Base-by-base conservation (phyloP, 2,888 invertebrate genomes). In the Auanema sp. region DNA sequence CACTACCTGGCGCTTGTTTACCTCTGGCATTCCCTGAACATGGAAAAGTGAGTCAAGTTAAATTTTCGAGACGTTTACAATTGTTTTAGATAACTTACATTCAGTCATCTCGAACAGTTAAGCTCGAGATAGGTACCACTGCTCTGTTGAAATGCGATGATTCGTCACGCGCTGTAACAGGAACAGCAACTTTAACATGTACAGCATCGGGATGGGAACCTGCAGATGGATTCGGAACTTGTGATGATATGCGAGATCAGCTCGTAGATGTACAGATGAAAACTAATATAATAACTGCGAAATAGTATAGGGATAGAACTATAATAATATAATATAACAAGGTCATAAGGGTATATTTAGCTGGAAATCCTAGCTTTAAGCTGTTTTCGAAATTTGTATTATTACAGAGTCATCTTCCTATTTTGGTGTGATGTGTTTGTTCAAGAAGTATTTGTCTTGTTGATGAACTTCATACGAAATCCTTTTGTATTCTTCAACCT, bases 141-240 rank as follows among this genome's bases (percentile, higher is more conserved):
- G 74, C 71, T 12, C 55, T 74, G 55, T 50, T 74, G 44, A 67
- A 71, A 24, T 74, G 74, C 47, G 69, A 71, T 16, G 65, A 71
- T 16, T 66, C 53, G 43, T 40, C 65, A 11, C 69, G 56, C 33
- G 68, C 69, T 16, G 68, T 74, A 6, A 68, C 69, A n/a, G 74
- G 74, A 21, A 42, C 57, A 8, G 71, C 74, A 14, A 71, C 74
- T 2, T 56, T 71, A 12, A 60, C 62, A 40, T 71, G 71, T 47
- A 49, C 58, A 25, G 51, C 55, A 8, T 65, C 60, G 23, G 66
- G 66, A 49, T 71, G 71, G 71, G 64, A 66, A 21, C 71, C 71
- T 12, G 2, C 55, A 1, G 59, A 58, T 21, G 71, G 71, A 5
- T 71, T 71, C 44, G 71, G 71, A 47, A 68, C 61, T 55, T 71